These are phyloP conservation scores for Petroica traversi DNA, from an alignment of 2,113 vertebrate genomes.

Conservation along the genomic window DNA sequence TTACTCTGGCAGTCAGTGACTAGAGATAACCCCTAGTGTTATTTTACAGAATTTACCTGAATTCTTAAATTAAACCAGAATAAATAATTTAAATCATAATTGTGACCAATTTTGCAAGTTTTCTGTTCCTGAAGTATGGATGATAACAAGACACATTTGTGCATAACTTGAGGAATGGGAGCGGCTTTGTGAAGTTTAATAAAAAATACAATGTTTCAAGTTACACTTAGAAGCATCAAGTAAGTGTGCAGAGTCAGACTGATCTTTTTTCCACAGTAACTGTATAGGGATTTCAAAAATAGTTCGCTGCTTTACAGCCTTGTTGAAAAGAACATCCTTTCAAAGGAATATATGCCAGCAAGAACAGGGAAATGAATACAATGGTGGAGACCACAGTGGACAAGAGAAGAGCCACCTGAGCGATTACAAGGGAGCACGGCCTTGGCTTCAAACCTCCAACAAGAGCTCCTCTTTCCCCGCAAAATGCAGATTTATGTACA, in stretches of 20 bases:
- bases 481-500: constrained; percentile 31
- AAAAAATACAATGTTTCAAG: constrained; percentile 11
- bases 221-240: neutral
- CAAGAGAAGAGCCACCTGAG: neutral
- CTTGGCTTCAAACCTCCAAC: neutral
- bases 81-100: neutral
- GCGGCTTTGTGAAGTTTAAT: neutral
- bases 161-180: neutral
- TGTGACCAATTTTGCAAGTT: neutral
- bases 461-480: neutral
- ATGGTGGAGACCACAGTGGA: neutral
- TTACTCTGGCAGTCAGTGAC: neutral
- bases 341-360: neutral
- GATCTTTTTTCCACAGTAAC: neutral
- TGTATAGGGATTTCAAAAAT: constrained; percentile 1
- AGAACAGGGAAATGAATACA: neutral
- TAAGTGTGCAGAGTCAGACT: neutral
- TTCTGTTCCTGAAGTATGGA: neutral
- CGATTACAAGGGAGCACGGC: neutral
- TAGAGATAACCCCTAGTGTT: neutral
- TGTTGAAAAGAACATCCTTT: neutral
- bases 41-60: neutral
- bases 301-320: neutral
- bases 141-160: neutral
- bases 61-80: neutral